Conservation (phyloP, 2,888 invertebrate species). For the Drosophila basisetae region DNA sequence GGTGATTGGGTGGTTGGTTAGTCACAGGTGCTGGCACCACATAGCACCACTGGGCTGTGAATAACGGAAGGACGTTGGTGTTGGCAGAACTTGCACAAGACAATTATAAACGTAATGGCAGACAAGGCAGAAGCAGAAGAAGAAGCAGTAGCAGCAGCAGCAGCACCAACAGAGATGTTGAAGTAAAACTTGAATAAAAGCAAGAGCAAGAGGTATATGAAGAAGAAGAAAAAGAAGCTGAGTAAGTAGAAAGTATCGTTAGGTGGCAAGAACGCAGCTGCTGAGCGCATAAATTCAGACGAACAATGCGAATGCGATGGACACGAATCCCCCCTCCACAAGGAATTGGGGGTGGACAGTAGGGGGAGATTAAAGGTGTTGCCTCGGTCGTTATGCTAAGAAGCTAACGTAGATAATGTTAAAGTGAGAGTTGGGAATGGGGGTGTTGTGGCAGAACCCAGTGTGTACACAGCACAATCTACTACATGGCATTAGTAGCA, state of each 20-base stretch:
- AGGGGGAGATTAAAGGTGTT: conserved; percentile 45
- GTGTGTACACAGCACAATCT: conserved; percentile 17
- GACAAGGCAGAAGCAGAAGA: conserved; percentile 23
- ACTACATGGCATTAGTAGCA: conserved; percentile 44
- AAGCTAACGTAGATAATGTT: conserved; percentile 71
- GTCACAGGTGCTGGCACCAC: conserved; percentile 46
- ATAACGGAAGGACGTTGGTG: conserved; percentile 23
- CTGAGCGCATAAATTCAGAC: conserved; percentile 76
- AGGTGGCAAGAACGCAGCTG: conserved; percentile 56
- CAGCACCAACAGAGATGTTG: conserved; percentile 2
- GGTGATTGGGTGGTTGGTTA: conserved; percentile 16
- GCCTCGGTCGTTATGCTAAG: conserved; percentile 75
- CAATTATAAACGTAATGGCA: conserved; percentile 80
- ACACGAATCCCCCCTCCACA: conserved; percentile 28
- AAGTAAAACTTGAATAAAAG: conserved; percentile 16
- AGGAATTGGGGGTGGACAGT: not conserved
- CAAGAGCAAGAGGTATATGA: conserved; percentile 8
- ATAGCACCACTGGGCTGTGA: conserved; percentile 32
- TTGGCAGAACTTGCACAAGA: conserved; percentile 74
- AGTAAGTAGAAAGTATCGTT: conserved; percentile 57
- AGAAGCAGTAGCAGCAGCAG: not conserved
- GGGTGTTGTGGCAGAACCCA: not conserved
- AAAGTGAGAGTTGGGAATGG: not conserved
- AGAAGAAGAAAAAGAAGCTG: conserved; percentile 8
- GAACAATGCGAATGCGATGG: conserved; percentile 68